Base-by-base conservation (phyloP, 2,888 invertebrate species). In the Corythucha ciliata region DNA sequence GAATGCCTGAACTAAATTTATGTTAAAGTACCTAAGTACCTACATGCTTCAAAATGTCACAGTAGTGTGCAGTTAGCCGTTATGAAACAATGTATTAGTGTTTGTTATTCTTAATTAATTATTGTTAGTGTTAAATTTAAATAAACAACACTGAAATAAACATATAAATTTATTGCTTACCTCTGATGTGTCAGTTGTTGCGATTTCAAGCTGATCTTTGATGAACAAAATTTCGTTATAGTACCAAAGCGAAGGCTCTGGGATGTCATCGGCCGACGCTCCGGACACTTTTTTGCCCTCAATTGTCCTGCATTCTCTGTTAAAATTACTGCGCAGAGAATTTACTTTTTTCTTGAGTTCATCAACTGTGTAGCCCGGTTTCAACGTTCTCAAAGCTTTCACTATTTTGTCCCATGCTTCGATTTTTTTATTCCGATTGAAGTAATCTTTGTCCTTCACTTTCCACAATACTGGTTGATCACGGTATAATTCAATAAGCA, bases 151-250 rank as follows among this genome's bases (percentile, higher is more conserved):
- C n/a, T n/a, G n/a, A n/a, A n/a, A n/a, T n/a, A n/a, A n/a, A n/a
- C n/a, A n/a, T n/a, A n/a, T 10, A 12, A 37, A 16, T 8, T 14
- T 37, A 12, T 24, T 33, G 14, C 47, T 47, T 36, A 47, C 47
- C 36, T 47, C 47, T 21, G 22, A 37, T 12, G 47, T 34, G 6
- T 47, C 34, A n/a, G 47, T 47, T 16, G 12, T 3, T 21, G 34
- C 47, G 21, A 36, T 36, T 47, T 33, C 47, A 20, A 33, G n/a
- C 14, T 47, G 47, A 36, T 47, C 47, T 47, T 47, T 47, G 10
- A 47, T 36, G 36, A 47, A 47, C n/a, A 20, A 24, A 16, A 47
- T 10, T 8, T 47, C 47, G 12, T 47, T 47, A 21, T 21, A 47
- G 22, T 47, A 47, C 47, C 47, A 47, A 10, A 47, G 25, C 21